Conservation (phyloP, 2,888 invertebrate genomes). For the Epirrhoe tristata region DNA sequence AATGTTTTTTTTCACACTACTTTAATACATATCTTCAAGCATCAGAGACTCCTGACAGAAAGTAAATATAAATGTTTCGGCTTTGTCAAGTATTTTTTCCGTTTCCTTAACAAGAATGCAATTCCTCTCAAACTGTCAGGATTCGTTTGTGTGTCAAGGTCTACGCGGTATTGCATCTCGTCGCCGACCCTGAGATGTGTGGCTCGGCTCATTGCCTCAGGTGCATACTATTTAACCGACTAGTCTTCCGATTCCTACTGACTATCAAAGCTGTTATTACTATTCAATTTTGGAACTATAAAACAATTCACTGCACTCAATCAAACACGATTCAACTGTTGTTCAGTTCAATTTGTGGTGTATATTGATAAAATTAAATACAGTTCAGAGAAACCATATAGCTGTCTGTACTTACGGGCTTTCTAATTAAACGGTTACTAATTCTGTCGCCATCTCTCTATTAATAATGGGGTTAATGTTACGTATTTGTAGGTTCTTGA, state of each 20-base stretch:
- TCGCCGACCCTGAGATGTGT: constrained; percentile 12
- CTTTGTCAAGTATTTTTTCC: too few relatives aligned
- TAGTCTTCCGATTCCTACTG: neutral
- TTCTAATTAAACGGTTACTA: too few relatives aligned
- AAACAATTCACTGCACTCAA: neutral
- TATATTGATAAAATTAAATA: too few relatives aligned
- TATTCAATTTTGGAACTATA: neutral
- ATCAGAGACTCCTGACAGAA: neutral
- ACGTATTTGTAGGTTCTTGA: neutral
- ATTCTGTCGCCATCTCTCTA: too few relatives aligned
- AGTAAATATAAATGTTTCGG: too few relatives aligned
- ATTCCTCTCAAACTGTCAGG: constrained; percentile 7
- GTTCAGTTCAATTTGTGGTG: too few relatives aligned
- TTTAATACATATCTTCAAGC: too few relatives aligned
- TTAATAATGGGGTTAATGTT: neutral
- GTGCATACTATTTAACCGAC: constrained; percentile 12
- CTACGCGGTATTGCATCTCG: constrained; percentile 12
- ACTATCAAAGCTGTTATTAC: neutral
- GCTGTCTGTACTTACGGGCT: too few relatives aligned
- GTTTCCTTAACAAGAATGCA: neutral
- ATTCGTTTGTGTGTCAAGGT: constrained; percentile 26
- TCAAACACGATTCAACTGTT: too few relatives aligned
- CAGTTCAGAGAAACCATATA: too few relatives aligned
- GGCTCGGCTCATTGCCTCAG: constrained; percentile 12
- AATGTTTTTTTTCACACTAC: neutral